Percentiles rank a stretch among this genome's conserved stretches.
Evolutionary conservation across 1,140 invertebrate species (phyloP).

Genomic region (Copidosoma floridanum): DNA sequence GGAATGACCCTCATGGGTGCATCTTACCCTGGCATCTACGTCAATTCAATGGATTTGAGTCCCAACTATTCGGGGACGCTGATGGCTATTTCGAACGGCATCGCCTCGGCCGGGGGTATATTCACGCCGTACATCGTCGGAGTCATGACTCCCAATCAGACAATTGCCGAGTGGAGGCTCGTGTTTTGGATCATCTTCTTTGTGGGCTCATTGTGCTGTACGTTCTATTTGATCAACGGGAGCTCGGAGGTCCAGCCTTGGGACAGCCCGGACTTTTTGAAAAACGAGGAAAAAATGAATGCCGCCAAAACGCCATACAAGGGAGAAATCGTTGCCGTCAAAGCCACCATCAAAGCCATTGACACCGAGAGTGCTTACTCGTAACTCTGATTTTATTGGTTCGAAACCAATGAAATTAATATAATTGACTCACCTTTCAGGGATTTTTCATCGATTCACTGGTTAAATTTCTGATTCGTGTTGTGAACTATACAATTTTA

Average conservation of each 20-base stretch:
- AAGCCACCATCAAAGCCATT: too few relatives aligned
- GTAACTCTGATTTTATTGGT: too few relatives aligned
- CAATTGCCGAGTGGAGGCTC: neutral
- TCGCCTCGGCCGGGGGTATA: slow-evolving; percentile 41
- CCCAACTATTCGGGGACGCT: slow-evolving; percentile 56
- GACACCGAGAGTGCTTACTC: too few relatives aligned
- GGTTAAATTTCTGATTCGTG: too few relatives aligned
- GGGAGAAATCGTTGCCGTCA: too few relatives aligned
- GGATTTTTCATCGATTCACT: too few relatives aligned
- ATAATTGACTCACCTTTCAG: too few relatives aligned
- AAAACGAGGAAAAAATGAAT: neutral
- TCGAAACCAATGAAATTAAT: too few relatives aligned
- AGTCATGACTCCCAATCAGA: slow-evolving; percentile 6
- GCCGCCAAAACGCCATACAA: neutral
- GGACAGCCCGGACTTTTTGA: slow-evolving; percentile 20
- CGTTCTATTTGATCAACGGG: neutral
- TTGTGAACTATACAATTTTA: too few relatives aligned
- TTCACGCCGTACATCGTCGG: neutral
- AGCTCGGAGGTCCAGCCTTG: neutral
- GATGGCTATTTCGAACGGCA: slow-evolving; percentile 59
- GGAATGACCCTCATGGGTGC: slow-evolving; percentile 35
- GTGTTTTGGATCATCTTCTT: neutral
- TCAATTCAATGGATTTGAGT: slow-evolving; percentile 59
- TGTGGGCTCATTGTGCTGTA: neutral
- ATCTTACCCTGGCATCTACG: slow-evolving; percentile 29